Percentiles rank a stretch among this genome's conserved stretches.
These are phyloP conservation scores for Drosophila pullipes DNA, from an alignment of 2,888 invertebrate genomes.

Conservation along the genomic window DNA sequence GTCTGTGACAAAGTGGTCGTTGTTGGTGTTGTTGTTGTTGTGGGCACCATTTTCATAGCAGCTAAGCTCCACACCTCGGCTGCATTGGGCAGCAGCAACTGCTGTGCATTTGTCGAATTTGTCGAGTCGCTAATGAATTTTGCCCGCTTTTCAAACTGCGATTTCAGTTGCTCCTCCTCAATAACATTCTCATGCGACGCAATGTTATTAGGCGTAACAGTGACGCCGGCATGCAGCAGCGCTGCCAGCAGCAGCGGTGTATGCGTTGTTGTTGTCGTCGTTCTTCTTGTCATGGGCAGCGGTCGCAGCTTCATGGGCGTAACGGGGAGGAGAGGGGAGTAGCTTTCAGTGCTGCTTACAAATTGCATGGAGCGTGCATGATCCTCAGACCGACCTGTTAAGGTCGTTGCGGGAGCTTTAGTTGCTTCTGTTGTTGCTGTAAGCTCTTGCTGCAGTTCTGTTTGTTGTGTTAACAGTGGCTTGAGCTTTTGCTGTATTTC, in stretches of 20 bases:
- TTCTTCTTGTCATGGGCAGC: constrained; percentile 45
- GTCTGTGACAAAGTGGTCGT: constrained; percentile 12
- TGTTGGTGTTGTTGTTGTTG: constrained; percentile 15
- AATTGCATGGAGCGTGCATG: constrained; percentile 65
- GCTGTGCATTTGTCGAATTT: constrained; percentile 81
- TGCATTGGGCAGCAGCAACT: constrained; percentile 79
- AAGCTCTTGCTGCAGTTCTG: neutral
- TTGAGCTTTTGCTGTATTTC: neutral
- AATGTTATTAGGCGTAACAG: constrained; percentile 23
- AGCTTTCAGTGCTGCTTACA: constrained; percentile 48
- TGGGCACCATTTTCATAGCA: constrained; percentile 79
- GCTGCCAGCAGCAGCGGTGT: constrained; percentile 26
- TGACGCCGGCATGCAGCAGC: constrained; percentile 37
- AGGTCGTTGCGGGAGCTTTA: neutral
- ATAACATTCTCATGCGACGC: constrained; percentile 69
- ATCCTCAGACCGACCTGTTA: constrained; percentile 46
- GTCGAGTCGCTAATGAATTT: constrained; percentile 78
- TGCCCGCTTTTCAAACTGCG: constrained; percentile 74
- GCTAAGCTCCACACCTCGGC: constrained; percentile 84
- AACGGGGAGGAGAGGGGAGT: constrained; percentile 22
- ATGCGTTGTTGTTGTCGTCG: constrained; percentile 32
- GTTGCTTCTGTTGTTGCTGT: constrained; percentile 18
- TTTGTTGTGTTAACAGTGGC: neutral
- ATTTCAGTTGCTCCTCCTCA: constrained; percentile 54
- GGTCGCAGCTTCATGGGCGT: constrained; percentile 72